These are phyloP conservation scores for Schizopygopsis malacanthus DNA, from an alignment of 2,797 vertebrate species.

Conservation along the genomic window DNA sequence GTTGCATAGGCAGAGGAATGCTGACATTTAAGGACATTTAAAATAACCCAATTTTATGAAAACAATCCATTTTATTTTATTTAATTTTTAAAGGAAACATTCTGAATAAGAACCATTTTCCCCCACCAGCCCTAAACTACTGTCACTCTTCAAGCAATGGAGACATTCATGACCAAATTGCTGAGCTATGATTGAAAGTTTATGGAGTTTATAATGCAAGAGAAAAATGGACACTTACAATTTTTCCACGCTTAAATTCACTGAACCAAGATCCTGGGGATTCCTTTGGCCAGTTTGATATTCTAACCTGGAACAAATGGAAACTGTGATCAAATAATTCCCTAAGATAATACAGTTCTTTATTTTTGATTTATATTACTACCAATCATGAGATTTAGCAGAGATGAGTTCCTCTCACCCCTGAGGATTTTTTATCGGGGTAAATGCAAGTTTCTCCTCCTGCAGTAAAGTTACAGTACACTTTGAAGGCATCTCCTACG, in stretches of 20 bases:
- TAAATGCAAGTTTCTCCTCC: conserved; percentile 96
- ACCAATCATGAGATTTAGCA: conserved; percentile 9
- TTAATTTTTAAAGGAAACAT: too few relatives aligned
- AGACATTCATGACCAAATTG: neutral
- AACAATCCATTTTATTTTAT: neutral
- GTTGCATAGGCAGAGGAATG: neutral
- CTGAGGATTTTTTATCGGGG: conserved; percentile 95
- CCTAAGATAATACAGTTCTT: neutral
- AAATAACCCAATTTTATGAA: neutral
- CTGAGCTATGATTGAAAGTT: conserved; percentile 14
- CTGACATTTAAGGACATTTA: neutral
- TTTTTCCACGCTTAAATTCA: conserved; percentile 98
- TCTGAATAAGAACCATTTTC: neutral
- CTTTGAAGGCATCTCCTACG: conserved; percentile 93
- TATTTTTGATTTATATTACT: conserved; percentile 7
- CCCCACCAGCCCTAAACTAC: neutral
- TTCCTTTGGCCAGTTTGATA: conserved; percentile 98
- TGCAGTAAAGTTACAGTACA: conserved; percentile 96
- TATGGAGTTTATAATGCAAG: neutral
- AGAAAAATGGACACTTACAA: conserved; percentile 81
- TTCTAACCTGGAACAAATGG: conserved; percentile 82
- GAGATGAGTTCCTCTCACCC: conserved; percentile 81
- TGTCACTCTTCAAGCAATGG: neutral
- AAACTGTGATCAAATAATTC: conserved; percentile 1
- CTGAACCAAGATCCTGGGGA: conserved; percentile 96